Evolutionary conservation across 2,113 vertebrate genomes (phyloP).

Genomic region (Hypocryptadius cinnamomeus): DNA sequence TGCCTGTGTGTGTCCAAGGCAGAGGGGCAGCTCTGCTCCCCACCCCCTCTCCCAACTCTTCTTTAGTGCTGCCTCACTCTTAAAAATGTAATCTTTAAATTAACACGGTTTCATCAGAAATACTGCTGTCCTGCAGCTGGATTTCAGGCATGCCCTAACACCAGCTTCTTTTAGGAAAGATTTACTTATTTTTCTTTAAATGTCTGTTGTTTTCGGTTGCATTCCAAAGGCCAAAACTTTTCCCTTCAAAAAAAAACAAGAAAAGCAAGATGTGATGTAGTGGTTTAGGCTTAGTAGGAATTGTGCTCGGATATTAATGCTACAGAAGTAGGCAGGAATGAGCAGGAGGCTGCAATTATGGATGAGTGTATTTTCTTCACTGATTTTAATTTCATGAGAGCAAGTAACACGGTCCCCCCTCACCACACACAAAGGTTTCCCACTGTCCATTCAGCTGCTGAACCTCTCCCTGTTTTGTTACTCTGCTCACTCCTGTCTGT

Average conservation of each 20-base stretch:
- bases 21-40: background rate
- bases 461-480: background rate
- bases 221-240: background rate
- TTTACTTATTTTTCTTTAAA: background rate
- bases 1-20: background rate
- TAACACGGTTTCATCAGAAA: background rate
- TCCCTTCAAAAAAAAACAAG: background rate
- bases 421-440: slow-evolving; percentile 4
- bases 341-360: background rate
- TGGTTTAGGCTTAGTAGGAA: background rate
- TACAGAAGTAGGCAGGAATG: background rate
- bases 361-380: background rate
- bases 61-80: background rate
- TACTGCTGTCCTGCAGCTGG: background rate
- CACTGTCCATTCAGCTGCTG: background rate
- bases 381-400: slow-evolving; percentile 25
- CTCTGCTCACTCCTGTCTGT: background rate
- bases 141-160: background rate
- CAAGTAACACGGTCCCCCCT: background rate
- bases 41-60: background rate
- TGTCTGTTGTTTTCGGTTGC: background rate
- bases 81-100: background rate
- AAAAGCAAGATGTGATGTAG: background rate
- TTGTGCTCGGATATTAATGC: background rate
- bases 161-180: background rate